phyloP scores from a whole-genome alignment of 2,797 vertebrate genomes.

The Dryobates pubescens region DNA sequence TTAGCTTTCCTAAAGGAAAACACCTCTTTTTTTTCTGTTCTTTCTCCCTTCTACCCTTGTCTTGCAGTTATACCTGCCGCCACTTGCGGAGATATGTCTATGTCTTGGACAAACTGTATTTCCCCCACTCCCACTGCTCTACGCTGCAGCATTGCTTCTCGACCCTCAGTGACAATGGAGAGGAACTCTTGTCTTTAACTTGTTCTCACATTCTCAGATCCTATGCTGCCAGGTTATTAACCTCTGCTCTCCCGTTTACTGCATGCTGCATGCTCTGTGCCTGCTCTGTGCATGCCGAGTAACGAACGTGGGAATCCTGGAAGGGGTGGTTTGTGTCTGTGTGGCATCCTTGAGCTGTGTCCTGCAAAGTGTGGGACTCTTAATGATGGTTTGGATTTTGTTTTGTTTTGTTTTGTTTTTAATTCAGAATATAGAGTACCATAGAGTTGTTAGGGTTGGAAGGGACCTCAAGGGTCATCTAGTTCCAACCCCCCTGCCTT shows the following conservation, averaged over 20 bases:
- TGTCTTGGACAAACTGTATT: slow-evolving; percentile 87
- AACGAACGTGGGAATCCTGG: background rate
- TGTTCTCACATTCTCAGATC: slow-evolving; percentile 87
- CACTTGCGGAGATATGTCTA: slow-evolving; percentile 88
- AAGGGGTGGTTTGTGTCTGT: slow-evolving; percentile 2
- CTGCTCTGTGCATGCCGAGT: slow-evolving; percentile 70
- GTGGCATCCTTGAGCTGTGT: background rate
- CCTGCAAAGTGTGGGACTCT: background rate
- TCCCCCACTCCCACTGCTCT: slow-evolving; percentile 82
- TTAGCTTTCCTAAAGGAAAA: slow-evolving; percentile 78
- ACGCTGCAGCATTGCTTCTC: slow-evolving; percentile 85
- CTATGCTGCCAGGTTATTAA: slow-evolving; percentile 88
- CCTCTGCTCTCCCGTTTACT: slow-evolving; percentile 80
- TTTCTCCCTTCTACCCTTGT: slow-evolving; percentile 80
- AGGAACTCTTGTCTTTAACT: slow-evolving; percentile 86
- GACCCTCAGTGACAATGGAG: slow-evolving; percentile 85
- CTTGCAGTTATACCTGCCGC: slow-evolving; percentile 87
- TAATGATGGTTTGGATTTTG: background rate
- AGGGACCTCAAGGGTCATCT: no score
- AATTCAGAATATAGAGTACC: no score
- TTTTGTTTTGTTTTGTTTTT: background rate
- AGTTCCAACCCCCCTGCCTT: no score
- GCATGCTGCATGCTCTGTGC: slow-evolving; percentile 80
- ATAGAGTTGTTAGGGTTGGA: no score
- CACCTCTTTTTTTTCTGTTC: slow-evolving; percentile 72